Conservation (phyloP, 2,113 vertebrate species). For the Xiphias gladius region DNA sequence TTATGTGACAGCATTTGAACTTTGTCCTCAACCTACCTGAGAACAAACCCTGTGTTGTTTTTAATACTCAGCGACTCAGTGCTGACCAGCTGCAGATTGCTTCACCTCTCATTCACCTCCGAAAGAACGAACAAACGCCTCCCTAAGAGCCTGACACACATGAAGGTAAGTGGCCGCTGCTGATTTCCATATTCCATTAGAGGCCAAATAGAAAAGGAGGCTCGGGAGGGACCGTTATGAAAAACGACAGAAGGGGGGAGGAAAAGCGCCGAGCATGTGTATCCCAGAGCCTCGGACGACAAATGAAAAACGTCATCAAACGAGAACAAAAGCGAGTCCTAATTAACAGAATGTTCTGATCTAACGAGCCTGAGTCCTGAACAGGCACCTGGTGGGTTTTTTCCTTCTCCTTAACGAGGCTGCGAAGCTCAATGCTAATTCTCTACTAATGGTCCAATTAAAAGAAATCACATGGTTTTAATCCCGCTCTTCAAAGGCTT, state of each 20-base stretch:
- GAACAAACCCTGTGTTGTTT: conserved; percentile 52
- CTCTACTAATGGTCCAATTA: conserved; percentile 88
- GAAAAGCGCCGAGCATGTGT: conserved; percentile 30
- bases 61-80: conserved; percentile 30
- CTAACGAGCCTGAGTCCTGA: conserved; percentile 74
- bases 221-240: conserved; percentile 30
- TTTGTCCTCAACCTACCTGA: conserved; percentile 54
- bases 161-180: conserved; percentile 52
- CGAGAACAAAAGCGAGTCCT: conserved; percentile 73
- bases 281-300: conserved; percentile 40
- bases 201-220: conserved; percentile 42
- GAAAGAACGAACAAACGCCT: conserved; percentile 54
- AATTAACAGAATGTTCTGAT: conserved; percentile 75
- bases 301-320: conserved; percentile 69
- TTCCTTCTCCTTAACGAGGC: conserved; percentile 80
- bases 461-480: conserved; percentile 87
- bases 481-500: conserved; percentile 86
- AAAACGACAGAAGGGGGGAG: conserved; percentile 32
- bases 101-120: conserved; percentile 72
- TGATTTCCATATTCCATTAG: conserved; percentile 70
- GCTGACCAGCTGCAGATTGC: conserved; percentile 65
- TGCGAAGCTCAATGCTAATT: conserved; percentile 85
- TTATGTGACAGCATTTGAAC: conserved; percentile 28
- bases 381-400: conserved; percentile 76
- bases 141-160: conserved; percentile 57